Conservation (phyloP, 2,113 vertebrate genomes). For the Gopherus evgoodei region DNA sequence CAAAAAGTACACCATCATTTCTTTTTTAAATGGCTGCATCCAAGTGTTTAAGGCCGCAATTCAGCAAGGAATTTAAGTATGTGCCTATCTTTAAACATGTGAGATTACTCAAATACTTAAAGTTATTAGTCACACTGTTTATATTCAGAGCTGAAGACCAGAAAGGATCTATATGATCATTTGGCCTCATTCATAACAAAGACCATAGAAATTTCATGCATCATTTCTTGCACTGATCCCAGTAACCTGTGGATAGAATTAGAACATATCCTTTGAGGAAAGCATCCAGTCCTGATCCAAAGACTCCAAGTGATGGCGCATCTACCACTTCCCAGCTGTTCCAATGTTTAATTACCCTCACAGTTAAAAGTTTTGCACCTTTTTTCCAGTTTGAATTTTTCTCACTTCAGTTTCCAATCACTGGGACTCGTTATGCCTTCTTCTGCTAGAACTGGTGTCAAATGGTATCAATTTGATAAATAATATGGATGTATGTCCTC, state of each 20-base stretch:
- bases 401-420: neutral
- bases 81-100: neutral
- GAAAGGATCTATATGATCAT: neutral
- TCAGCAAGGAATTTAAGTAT: neutral
- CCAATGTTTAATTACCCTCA: neutral
- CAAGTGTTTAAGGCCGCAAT: neutral
- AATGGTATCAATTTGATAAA: neutral
- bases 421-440: neutral
- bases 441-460: neutral
- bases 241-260: slow-evolving; percentile 28
- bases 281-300: neutral
- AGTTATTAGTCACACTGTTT: neutral
- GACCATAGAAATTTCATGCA: neutral
- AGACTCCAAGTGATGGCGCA: neutral
- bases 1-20: neutral
- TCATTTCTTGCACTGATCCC: neutral
- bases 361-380: neutral
- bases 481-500: neutral
- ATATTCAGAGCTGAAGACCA: accelerated
- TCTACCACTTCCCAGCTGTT: neutral
- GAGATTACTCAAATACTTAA: neutral
- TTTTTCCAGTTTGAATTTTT: neutral
- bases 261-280: slow-evolving; percentile 16
- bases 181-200: slow-evolving; percentile 2
- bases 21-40: accelerated